These are phyloP conservation scores for Callospermophilus lateralis DNA, from an alignment of 2,113 vertebrate species.

Conservation along the genomic window DNA sequence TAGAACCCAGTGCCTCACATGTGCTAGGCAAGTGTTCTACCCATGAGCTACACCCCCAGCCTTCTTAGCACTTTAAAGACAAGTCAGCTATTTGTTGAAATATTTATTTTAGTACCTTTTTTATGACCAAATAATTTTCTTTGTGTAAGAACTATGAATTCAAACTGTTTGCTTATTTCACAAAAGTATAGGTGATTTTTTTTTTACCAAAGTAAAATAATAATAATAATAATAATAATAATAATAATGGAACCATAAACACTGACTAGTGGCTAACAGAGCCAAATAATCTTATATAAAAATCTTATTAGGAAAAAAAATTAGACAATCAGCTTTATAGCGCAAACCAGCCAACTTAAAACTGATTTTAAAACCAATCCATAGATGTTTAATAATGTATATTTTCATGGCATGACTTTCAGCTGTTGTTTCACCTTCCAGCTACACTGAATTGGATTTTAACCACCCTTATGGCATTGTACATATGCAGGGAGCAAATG, in stretches of 20 bases:
- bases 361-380: slow-evolving; percentile 77
- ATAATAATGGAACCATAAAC: slow-evolving; percentile 76
- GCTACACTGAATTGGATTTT: slow-evolving; percentile 78
- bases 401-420: slow-evolving; percentile 70
- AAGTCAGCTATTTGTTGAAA: slow-evolving; percentile 55
- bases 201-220: slow-evolving; percentile 69
- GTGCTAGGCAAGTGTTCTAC: no score
- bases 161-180: slow-evolving; percentile 35
- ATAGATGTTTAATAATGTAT: slow-evolving; percentile 77
- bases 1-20: no score
- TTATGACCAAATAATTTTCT: slow-evolving; percentile 59
- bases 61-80: slow-evolving; percentile 56
- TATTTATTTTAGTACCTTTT: slow-evolving; percentile 46
- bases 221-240: slow-evolving; percentile 64
- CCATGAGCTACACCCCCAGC: no score
- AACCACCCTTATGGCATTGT: slow-evolving; percentile 70
- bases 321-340: slow-evolving; percentile 66
- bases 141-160: slow-evolving; percentile 35
- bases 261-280: slow-evolving; percentile 79
- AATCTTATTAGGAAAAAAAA: slow-evolving; percentile 72
- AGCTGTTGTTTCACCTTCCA: slow-evolving; percentile 77
- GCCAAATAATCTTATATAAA: slow-evolving; percentile 70
- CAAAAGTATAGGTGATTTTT: slow-evolving; percentile 60
- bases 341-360: slow-evolving; percentile 78
- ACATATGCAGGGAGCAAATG: slow-evolving; percentile 79